These are phyloP conservation scores for Flexamia atlantica DNA, from an alignment of 2,888 invertebrate genomes.

Conservation along the genomic window DNA sequence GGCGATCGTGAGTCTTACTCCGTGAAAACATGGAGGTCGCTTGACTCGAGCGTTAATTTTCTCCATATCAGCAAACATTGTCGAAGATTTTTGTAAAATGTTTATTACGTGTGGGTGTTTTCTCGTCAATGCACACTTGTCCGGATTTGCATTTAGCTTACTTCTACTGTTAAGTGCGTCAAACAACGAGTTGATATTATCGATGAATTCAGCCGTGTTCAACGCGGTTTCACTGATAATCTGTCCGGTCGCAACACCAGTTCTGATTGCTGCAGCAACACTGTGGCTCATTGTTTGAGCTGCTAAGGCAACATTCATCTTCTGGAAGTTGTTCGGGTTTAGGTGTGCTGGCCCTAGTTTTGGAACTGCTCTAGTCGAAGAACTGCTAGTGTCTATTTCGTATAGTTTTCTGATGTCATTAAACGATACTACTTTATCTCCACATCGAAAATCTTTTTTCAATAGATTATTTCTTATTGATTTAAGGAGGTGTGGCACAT, in stretches of 20 bases:
- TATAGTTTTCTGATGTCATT: conserved; percentile 66
- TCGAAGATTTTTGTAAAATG: conserved; percentile 62
- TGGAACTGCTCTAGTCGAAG: conserved; percentile 66
- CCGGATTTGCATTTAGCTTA: conserved; percentile 64
- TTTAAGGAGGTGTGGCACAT: conserved; percentile 68
- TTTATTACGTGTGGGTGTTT: conserved; percentile 36
- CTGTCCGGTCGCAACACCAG: conserved; percentile 65
- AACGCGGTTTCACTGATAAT: conserved; percentile 60
- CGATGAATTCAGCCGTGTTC: conserved; percentile 68
- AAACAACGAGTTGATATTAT: conserved; percentile 68
- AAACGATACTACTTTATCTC: conserved; percentile 64
- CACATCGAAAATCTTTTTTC: conserved; percentile 63
- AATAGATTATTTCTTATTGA: conserved; percentile 67
- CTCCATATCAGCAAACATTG: conserved; percentile 55
- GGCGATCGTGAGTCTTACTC: conserved; percentile 68
- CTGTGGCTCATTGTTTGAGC: conserved; percentile 70
- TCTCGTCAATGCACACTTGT: conserved; percentile 62
- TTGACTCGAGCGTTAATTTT: conserved; percentile 58
- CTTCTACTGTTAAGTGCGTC: conserved; percentile 68
- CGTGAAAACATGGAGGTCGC: conserved; percentile 69
- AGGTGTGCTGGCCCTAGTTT: conserved; percentile 69
- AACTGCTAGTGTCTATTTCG: conserved; percentile 63
- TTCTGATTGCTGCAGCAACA: conserved; percentile 67
- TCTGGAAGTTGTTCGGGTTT: conserved; percentile 68
- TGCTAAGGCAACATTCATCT: conserved; percentile 69